phyloP scores from a whole-genome alignment of 37 sponge, comb jelly and placozoan species.

The Bolinopsis microptera region DNA sequence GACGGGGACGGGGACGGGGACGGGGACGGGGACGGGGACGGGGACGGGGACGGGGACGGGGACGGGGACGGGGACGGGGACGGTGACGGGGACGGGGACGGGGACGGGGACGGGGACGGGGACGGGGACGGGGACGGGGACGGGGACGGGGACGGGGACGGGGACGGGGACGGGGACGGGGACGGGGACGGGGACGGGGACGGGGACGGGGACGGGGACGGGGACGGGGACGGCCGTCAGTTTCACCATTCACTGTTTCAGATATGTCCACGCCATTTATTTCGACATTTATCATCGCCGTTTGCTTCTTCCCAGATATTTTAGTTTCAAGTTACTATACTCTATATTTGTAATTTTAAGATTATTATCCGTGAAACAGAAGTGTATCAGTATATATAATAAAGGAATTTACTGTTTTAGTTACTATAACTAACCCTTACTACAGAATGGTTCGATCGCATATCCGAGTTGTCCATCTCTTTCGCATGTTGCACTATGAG shows the following conservation, averaged over 20 bases:
- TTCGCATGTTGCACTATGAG: too few species aligned
- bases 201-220: not conserved
- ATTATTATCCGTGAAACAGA: too few species aligned
- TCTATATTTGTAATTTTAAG: too few species aligned
- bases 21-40: constrained; percentile 66
- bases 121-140: constrained; percentile 67
- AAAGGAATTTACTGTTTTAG: not conserved
- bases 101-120: constrained; percentile 65
- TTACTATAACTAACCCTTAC: too few species aligned
- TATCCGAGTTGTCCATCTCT: too few species aligned
- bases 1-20: not conserved
- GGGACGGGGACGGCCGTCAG: not conserved
- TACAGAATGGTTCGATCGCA: too few species aligned
- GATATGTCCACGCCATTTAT: too few species aligned
- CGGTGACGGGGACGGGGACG: not conserved
- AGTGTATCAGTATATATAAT: too few species aligned
- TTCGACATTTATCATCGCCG: too few species aligned
- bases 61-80: constrained; percentile 14
- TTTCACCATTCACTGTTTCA: not conserved
- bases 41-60: not conserved
- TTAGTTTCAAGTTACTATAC: too few species aligned
- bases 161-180: not conserved
- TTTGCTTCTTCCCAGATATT: too few species aligned
- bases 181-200: not conserved
- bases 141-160: constrained; percentile 43